These are phyloP conservation scores for Apeltes quadracus DNA, from an alignment of 2,113 vertebrate genomes.

Conservation along the genomic window DNA sequence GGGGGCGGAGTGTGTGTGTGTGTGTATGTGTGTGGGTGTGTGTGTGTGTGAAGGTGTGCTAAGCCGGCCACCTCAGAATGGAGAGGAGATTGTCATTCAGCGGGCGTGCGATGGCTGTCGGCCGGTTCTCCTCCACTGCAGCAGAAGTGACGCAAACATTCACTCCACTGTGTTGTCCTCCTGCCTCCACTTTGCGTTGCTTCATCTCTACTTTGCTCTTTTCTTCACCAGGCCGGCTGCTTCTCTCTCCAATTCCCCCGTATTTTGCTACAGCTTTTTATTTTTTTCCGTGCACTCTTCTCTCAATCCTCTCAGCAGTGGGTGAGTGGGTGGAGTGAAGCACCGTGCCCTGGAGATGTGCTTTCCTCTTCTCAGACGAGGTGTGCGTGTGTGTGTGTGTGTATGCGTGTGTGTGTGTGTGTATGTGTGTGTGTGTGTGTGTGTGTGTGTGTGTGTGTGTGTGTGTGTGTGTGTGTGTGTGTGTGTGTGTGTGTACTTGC, in stretches of 20 bases:
- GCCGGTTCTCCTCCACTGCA: conserved; percentile 75
- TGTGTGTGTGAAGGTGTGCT: neutral
- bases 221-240: conserved; percentile 19
- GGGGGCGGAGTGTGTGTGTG: neutral
- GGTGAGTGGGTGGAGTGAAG: conserved; percentile 75
- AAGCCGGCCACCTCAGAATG: conserved; percentile 59
- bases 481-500: conserved; percentile 1
- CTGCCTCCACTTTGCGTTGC: conserved; percentile 18
- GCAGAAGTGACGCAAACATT: conserved; percentile 74
- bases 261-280: neutral
- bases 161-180: conserved; percentile 59
- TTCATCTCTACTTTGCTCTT: conserved; percentile 23
- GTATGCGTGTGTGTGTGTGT: conserved; percentile 14
- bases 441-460: conserved; percentile 10
- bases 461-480: conserved; percentile 15
- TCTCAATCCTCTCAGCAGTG: conserved; percentile 63
- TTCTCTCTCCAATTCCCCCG: conserved; percentile 15
- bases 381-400: conserved; percentile 5
- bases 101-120: conserved; percentile 72
- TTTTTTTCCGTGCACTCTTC: conserved; percentile 31
- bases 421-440: conserved; percentile 14
- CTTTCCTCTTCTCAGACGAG: conserved; percentile 52
- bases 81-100: conserved; percentile 73
- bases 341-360: conserved; percentile 74
- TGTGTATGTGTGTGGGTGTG: too few relatives aligned